Evolutionary conservation across 2,797 vertebrate genomes (phyloP), one percentile per base, ranked within the genome.

Genomic region (Notolabrus celidotus): DNA sequence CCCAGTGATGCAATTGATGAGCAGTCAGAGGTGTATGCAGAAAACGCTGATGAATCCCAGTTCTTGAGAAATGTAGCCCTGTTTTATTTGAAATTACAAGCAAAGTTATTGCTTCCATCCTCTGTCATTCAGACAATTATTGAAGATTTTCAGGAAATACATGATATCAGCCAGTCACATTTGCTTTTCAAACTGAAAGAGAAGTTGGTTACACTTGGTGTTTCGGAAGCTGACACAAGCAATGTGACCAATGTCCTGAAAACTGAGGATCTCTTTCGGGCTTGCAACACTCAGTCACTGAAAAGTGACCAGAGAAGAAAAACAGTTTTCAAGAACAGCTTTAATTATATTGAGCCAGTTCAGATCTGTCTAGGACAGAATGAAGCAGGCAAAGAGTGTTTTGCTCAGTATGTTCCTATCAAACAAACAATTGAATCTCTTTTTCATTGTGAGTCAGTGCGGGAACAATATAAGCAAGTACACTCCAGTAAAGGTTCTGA

Each of bases 281-380:
- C 14, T 0, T 64, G 29, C 56, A 63, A 77, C 16, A 52, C 42
- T 5, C 20, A 66, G 2, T 2, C 70, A 67, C 12, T 74, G 38
- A 80, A 80, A 77, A 70, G 61, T 61, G 49, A 75, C 3, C 71
- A 75, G 34, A 47, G 16, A 59, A 79, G 71, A 50, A 71, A 79
- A 79, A 64, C 23, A 0, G 34, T 77, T 8, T 81, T 77, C 59
- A 73, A 76, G 6, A 76, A 53, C 8, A 55, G 10, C 1, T 67
- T 74, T 12, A 55, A 43, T 12, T 43, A 67, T 61, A 34, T 61
- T 56, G 49, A 61, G 2, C 67, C 76, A 39, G 42, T 65, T 10
- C 45, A 22, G 0, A 46, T 79, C 6, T 79, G 43, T 62, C 54
- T 79, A 10, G 71, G 76, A 4, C 36, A 69, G 14, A 76, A 77